Base-by-base conservation (phyloP, 2,113 vertebrate genomes). In the Sciurus niger region DNA sequence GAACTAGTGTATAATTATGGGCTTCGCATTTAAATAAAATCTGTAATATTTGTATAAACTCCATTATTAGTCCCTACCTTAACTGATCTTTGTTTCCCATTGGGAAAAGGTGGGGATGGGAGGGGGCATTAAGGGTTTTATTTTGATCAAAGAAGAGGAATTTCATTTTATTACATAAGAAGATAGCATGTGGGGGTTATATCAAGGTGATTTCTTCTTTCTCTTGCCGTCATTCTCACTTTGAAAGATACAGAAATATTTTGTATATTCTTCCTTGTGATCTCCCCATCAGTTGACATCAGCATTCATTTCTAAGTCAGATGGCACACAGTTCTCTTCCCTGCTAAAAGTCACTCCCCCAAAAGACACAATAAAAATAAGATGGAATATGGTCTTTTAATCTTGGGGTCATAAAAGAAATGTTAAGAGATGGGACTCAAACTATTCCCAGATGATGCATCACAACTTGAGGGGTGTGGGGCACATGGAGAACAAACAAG, bases 231-330 rank as follows among this genome's bases (percentile, higher is more conserved):
- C 84, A 72, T 46, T 34, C 67, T 93, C 46, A 58, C 25, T 46
- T 93, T 60, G 13, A 93, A 94, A 80, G 51, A 96, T 18, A n/a
- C 43, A 72, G 37, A 74, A 80, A 90, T 43, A 58, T 37, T 25
- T 1, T 46, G 32, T 40, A 43, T 58, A 67, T 70, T 4, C 40
- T 92, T 90, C 22, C 30, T 30, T 72, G 68, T 32, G 80, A 70
- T 24, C 84, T 82, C 88, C 37, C 70, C 84, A 63, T 58, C 46
- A 24, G 58, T 82, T 95, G 80, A 40, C 90, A 82, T 88, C 67
- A 83, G 77, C 72, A 77, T 77, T 68, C 90, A 76, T 94, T 96
- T 96, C 91, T 46, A 93, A 60, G 58, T 96, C 77, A 94, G 76
- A 80, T 25, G 55, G n/a, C 7, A 24, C 4, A 84, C 24, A 72